Conservation (phyloP, 2,888 invertebrate genomes). For the Lasioglossum figueresi region DNA sequence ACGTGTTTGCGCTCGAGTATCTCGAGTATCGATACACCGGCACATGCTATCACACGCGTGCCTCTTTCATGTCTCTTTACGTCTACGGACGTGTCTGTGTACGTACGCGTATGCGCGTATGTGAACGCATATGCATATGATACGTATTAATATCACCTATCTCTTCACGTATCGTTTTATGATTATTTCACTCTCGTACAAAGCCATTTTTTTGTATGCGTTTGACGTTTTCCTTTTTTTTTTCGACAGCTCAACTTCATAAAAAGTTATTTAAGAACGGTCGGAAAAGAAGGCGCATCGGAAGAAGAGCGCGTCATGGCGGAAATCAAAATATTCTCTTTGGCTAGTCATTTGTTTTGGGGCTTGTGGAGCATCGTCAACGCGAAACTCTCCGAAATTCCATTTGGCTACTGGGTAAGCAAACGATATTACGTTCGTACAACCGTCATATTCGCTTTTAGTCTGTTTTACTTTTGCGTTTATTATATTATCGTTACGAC, state of each 20-base stretch:
- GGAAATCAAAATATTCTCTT: conserved; percentile 93
- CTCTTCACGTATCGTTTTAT: conserved; percentile 13
- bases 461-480: neutral
- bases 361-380: conserved; percentile 96
- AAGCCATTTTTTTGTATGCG: neutral
- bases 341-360: conserved; percentile 98
- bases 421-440: neutral
- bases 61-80: no score
- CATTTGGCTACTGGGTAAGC: conserved; percentile 97
- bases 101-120: neutral
- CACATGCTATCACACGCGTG: neutral
- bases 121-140: neutral
- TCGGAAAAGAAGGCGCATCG: conserved; percentile 83
- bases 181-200: neutral
- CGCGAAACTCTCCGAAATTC: conserved; percentile 93
- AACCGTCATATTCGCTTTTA: neutral
- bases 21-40: neutral
- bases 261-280: conserved; percentile 81
- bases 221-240: conserved; percentile 32
- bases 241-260: conserved; percentile 83
- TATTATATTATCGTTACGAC: neutral
- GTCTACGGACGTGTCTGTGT: neutral
- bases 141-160: conserved; percentile 9
- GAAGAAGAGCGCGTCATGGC: conserved; percentile 87
- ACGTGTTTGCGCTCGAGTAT: neutral